phyloP scores from a whole-genome alignment of 2,113 vertebrate species.

The Ceratotherium simum region DNA sequence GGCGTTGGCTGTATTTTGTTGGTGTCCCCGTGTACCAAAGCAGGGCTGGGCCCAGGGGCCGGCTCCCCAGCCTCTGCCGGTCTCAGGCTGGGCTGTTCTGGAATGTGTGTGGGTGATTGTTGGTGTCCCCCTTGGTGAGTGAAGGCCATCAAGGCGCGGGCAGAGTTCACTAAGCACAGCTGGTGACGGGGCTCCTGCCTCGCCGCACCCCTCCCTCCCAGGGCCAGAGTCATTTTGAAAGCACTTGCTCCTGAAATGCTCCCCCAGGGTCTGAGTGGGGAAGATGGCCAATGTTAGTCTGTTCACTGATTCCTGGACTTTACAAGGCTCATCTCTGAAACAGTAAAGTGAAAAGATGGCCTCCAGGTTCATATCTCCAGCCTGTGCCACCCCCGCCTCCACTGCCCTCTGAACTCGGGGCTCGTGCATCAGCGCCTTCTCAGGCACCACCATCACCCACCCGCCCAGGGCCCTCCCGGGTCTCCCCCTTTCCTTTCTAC shows the following conservation, averaged over 20 bases:
- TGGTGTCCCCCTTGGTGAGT: accelerated
- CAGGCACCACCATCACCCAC: background rate
- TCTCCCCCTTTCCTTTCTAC: background rate
- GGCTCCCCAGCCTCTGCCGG: accelerated
- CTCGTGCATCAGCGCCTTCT: accelerated
- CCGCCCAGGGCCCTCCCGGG: background rate
- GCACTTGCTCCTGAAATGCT: background rate
- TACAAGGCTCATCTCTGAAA: background rate
- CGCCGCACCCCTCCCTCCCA: accelerated
- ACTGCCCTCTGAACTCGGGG: accelerated
- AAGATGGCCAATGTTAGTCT: background rate
- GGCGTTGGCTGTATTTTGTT: accelerated
- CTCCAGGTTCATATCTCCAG: background rate
- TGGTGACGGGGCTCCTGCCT: background rate
- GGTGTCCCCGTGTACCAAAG: background rate
- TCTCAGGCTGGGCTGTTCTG: too few species aligned
- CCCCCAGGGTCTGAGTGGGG: background rate
- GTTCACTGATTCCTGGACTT: background rate
- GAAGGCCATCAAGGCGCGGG: background rate
- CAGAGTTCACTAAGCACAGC: background rate
- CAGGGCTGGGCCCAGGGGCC: background rate
- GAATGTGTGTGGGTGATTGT: background rate
- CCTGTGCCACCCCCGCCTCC: background rate
- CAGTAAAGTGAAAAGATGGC: background rate
- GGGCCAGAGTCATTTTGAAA: background rate